A percentile compares a stretch with the other conserved stretches of the same genome.
Evolutionary conservation across 2,888 invertebrate species (phyloP).

Genomic region (Lutraria lutraria): DNA sequence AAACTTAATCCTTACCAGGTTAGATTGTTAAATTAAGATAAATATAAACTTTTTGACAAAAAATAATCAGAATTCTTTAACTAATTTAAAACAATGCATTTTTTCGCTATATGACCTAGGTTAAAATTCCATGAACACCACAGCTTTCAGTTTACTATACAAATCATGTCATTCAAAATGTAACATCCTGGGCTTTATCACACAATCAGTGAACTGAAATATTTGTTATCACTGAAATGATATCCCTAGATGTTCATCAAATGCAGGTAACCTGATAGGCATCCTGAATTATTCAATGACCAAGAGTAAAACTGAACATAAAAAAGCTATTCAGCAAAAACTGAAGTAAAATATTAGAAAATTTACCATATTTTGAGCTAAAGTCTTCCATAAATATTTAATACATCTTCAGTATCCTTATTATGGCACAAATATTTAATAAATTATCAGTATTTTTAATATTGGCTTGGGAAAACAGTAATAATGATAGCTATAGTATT

Average conservation of each 20-base stretch:
- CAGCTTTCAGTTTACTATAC: background rate
- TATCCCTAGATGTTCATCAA: conserved; percentile 13
- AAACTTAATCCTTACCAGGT: background rate
- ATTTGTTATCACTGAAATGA: background rate
- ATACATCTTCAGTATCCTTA: too few relatives aligned
- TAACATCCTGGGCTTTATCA: background rate
- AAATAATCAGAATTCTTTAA: background rate
- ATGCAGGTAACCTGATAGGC: conserved; percentile 27
- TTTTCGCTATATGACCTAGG: background rate
- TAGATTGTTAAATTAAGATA: background rate
- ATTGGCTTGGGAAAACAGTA: too few relatives aligned
- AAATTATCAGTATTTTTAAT: too few relatives aligned
- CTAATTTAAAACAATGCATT: background rate
- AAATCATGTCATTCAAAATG: background rate
- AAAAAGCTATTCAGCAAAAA: background rate
- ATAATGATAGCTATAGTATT: too few relatives aligned
- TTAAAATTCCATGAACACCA: background rate
- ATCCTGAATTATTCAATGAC: conserved; percentile 37
- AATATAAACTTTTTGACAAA: background rate
- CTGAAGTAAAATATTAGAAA: background rate
- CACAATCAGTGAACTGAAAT: background rate
- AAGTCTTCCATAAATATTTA: too few relatives aligned
- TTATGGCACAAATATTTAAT: too few relatives aligned
- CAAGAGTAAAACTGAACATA: conserved; percentile 2
- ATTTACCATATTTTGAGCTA: too few relatives aligned